A percentile compares a stretch with the other conserved stretches of the same genome.
phyloP scores from a whole-genome alignment of 1,140 invertebrate genomes.

The Zaprionus davidi region DNA sequence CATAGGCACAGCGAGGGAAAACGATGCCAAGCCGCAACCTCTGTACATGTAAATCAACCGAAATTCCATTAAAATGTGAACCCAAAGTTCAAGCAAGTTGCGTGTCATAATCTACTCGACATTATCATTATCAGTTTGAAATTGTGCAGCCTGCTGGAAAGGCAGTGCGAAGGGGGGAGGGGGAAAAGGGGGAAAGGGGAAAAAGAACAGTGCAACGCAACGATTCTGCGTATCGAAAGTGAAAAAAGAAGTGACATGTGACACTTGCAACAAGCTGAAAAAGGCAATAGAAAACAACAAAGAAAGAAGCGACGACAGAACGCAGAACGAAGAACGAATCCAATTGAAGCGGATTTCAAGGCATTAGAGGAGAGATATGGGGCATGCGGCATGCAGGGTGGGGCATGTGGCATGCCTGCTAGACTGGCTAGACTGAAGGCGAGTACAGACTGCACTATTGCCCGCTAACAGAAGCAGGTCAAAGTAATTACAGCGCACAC shows the following conservation, averaged over 20 bases:
- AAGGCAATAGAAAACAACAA: slow-evolving; percentile 9
- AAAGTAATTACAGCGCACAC: slow-evolving; percentile 74
- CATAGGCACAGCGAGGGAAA: slow-evolving; percentile 37
- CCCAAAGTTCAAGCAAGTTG: slow-evolving; percentile 75
- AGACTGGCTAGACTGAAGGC: neutral
- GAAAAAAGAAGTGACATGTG: slow-evolving; percentile 67
- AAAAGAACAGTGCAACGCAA: slow-evolving; percentile 33
- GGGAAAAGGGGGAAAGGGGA: slow-evolving; percentile 1
- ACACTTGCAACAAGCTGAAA: slow-evolving; percentile 23
- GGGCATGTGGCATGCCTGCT: slow-evolving; percentile 28
- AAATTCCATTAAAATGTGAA: slow-evolving; percentile 82
- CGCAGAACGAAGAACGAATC: slow-evolving; percentile 51
- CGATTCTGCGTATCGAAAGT: slow-evolving; percentile 75
- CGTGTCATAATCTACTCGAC: slow-evolving; percentile 72
- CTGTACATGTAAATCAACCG: slow-evolving; percentile 76
- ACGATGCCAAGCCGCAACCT: slow-evolving; percentile 71
- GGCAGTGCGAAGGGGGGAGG: neutral
- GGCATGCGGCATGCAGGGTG: slow-evolving; percentile 26
- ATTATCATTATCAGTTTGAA: slow-evolving; percentile 68
- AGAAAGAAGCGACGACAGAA: slow-evolving; percentile 2
- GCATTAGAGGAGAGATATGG: slow-evolving; percentile 60
- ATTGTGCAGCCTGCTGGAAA: slow-evolving; percentile 44
- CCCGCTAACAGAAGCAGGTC: slow-evolving; percentile 67
- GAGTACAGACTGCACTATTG: slow-evolving; percentile 10
- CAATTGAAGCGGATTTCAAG: slow-evolving; percentile 80